Evolutionary conservation across 2,113 vertebrate genomes (phyloP).

Genomic region (Tretioscincus oriximinensis): DNA sequence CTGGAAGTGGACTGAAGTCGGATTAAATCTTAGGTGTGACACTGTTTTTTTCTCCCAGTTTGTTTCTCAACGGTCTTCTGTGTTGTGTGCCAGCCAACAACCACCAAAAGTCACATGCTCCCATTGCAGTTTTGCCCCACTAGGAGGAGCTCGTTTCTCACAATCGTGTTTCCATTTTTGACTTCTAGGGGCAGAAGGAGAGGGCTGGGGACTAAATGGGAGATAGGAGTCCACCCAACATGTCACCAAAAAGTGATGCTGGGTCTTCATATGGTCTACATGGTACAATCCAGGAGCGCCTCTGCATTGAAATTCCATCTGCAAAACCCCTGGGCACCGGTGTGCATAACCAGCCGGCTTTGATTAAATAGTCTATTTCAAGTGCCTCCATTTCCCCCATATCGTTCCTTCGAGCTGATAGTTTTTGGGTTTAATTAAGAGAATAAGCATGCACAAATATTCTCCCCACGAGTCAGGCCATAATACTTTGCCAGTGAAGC

Average conservation of each 20-base stretch:
- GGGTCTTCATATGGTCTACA: neutral
- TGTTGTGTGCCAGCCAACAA: neutral
- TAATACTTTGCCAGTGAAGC: neutral
- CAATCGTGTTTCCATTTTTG: neutral
- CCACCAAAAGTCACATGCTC: neutral
- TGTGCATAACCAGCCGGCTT: neutral
- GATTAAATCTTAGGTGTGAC: no score
- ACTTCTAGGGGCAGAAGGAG: neutral
- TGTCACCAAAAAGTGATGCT: neutral
- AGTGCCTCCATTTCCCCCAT: neutral
- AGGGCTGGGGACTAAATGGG: neutral
- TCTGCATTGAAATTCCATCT: neutral
- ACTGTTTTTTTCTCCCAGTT: no score
- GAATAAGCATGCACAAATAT: slow-evolving; percentile 9
- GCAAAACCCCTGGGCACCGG: rapidly evolving
- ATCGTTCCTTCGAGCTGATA: neutral
- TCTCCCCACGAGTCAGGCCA: slow-evolving; percentile 16
- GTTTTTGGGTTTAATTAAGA: neutral
- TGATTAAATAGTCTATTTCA: neutral
- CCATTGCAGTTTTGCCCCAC: neutral
- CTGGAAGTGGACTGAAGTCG: no score
- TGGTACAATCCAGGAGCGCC: neutral
- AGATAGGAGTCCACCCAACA: neutral
- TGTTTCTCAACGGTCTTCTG: neutral
- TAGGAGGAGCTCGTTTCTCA: neutral